Base-by-base conservation (phyloP, 2,888 invertebrate genomes). In the Erynnis tages region DNA sequence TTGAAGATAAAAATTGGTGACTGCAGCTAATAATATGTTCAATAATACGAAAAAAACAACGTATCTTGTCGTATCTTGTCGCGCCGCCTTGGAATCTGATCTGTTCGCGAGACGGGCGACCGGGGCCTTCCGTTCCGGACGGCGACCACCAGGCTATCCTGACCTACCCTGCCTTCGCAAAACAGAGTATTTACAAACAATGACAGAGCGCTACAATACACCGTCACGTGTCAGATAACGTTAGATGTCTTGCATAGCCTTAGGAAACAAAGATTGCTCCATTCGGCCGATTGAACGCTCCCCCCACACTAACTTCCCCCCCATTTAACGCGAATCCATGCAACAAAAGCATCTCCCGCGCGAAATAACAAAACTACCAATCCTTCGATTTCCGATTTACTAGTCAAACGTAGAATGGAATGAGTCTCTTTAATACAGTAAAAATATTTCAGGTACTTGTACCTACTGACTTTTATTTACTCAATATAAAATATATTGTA, bases 311-410 rank as follows among this genome's bases (percentile, higher is more conserved):
- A 88, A 88, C 90, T 90, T 90, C 89, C 83, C 75, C 73, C 72
- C 87, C 90, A 89, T 90, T 90, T 87, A 85, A 87, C 87, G 78
- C 76, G 84, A 76, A 86, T 82, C 76, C 81, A 76, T 71, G 82
- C 88, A 85, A 88, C 87, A 89, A 88, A 81, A 84, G 81, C 75
- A 79, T 76, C 75, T 79, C 76, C 70, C 80, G 83, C 81, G 86
- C 73, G 85, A 86, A 89, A 87, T 87, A 88, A 87, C 86, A 82
- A 82, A 87, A 85, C 84, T 86, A 85, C 73, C 79, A 76, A 82
- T 80, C 71, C 73, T 71, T 68, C 74, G 64, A 70, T 70, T 69
- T 73, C 68, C 74, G 67, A 65, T 55, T 54, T 58, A 56, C 44
- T 50, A 65, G 68, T 68, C 61, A 68, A 70, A 72, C 73, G 67